phyloP scores from a whole-genome alignment of 2,888 invertebrate genomes.

The Nemotelus pantherinus region DNA sequence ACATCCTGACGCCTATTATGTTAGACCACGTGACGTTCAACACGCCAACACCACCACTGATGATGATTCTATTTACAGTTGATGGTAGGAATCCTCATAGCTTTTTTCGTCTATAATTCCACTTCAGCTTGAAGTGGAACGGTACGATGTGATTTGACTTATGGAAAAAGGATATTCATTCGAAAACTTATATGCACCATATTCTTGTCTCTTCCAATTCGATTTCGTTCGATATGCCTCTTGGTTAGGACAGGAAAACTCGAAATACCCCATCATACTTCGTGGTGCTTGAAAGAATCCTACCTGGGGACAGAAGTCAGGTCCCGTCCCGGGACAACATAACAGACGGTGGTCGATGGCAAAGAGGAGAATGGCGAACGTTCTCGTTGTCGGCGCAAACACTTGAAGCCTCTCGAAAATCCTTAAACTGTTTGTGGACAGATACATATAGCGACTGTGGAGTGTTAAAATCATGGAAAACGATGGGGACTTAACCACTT shows the following conservation, averaged over 20 bases:
- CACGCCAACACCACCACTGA: slow-evolving; percentile 5
- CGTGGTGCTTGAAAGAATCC: neutral
- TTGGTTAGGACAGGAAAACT: too few species aligned
- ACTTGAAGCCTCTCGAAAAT: slow-evolving; percentile 24
- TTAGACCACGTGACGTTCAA: slow-evolving; percentile 32
- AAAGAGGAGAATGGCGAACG: slow-evolving; percentile 16
- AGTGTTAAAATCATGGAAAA: slow-evolving; percentile 21
- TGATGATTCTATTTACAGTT: slow-evolving; percentile 31
- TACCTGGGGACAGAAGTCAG: neutral
- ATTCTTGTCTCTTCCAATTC: neutral
- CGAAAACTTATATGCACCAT: slow-evolving; percentile 7
- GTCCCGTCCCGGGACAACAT: neutral
- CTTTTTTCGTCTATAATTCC: neutral
- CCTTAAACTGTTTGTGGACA: slow-evolving; percentile 23
- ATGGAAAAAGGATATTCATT: slow-evolving; percentile 20
- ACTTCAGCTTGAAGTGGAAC: slow-evolving; percentile 24
- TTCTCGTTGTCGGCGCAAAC: slow-evolving; percentile 1
- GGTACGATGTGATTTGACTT: slow-evolving; percentile 26
- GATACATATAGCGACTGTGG: neutral
- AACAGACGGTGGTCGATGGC: neutral
- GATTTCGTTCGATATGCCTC: neutral
- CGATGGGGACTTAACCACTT: slow-evolving; percentile 9
- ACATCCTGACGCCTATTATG: slow-evolving; percentile 36
- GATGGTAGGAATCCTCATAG: neutral
- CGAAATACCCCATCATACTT: too few species aligned